Evolutionary conservation across 2,797 vertebrate species (phyloP).

Genomic region (Brotula barbata): DNA sequence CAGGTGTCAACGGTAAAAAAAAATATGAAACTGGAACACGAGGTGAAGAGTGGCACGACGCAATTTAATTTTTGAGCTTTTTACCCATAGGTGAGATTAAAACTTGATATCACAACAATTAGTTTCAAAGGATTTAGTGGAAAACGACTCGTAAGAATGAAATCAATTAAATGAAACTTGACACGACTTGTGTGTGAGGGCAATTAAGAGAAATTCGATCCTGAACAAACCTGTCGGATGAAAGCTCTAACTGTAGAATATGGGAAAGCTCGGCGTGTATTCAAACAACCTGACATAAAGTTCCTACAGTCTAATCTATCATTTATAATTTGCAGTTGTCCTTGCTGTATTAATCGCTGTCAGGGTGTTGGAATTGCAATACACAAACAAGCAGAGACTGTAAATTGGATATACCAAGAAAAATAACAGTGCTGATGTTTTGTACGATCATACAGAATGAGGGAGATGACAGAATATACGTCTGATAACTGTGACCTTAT

Average conservation of each 20-base stretch:
- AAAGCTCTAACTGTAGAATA: not conserved
- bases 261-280: not conserved
- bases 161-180: slow-evolving; percentile 8
- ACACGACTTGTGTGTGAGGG: not conserved
- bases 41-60: too few relatives aligned
- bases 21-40: too few relatives aligned
- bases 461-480: slow-evolving; percentile 32
- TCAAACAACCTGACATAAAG: not conserved
- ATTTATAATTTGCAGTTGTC: not conserved
- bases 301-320: not conserved
- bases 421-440: slow-evolving; percentile 26
- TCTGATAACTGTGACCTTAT: slow-evolving; percentile 68
- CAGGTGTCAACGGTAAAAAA: too few relatives aligned
- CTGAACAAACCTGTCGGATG: not conserved
- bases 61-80: slow-evolving; percentile 3
- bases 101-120: not conserved
- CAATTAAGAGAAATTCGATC: slow-evolving; percentile 15
- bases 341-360: not conserved
- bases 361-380: not conserved
- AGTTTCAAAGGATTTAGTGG: not conserved
- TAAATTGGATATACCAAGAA: slow-evolving; percentile 11
- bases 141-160: not conserved
- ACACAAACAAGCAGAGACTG: not conserved
- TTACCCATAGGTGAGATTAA: not conserved
- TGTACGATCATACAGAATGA: slow-evolving; percentile 30